phyloP scores from a whole-genome alignment of 2,888 invertebrate genomes.

The Zelleria hepariella region DNA sequence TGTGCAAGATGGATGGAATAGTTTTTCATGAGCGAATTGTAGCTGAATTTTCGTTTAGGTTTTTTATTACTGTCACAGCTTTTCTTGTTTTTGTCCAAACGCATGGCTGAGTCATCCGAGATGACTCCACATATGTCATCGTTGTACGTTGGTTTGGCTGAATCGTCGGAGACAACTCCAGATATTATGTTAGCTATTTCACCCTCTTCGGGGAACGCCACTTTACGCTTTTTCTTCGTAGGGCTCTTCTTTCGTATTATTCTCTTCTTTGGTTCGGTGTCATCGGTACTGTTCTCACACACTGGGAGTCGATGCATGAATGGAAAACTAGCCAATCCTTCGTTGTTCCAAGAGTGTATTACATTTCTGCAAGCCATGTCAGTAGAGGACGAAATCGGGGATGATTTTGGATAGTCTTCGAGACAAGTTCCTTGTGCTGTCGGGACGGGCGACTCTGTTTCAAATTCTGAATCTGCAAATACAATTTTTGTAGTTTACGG shows the following conservation, averaged over 20 bases:
- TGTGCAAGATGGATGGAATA: not conserved
- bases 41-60: not conserved
- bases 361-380: not conserved
- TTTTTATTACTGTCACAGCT: not conserved
- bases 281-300: not conserved
- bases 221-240: not conserved
- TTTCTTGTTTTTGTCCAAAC: not conserved
- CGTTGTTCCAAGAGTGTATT: not conserved
- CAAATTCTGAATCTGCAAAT: not conserved
- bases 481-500: not conserved
- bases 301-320: not conserved
- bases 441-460: not conserved
- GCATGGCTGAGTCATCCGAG: not conserved
- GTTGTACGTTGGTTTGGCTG: no score
- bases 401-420: not conserved
- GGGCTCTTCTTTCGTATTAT: not conserved
- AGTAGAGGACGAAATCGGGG: not conserved
- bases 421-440: not conserved
- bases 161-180: no score
- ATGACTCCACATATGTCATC: no score
- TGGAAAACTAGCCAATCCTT: not conserved
- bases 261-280: not conserved
- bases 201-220: not conserved
- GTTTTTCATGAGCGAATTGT: not conserved
- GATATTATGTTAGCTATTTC: not conserved